Conservation (phyloP, 2,888 invertebrate species). For the Coelogynopora nodosa region DNA sequence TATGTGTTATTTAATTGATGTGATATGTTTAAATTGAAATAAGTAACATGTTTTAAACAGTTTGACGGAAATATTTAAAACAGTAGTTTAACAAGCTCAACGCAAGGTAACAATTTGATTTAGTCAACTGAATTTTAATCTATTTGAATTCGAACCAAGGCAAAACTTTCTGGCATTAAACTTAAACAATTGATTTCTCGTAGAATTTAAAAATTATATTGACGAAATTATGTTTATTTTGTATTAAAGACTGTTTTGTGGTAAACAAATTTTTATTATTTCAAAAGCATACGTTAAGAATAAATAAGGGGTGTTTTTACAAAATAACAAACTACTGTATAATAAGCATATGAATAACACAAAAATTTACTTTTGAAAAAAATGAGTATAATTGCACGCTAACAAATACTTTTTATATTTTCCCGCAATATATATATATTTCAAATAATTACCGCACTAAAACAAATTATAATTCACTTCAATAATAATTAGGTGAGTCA, state of each 20-base stretch:
- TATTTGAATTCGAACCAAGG: too few species aligned
- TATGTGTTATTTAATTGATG: too few species aligned
- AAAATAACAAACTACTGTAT: not conserved
- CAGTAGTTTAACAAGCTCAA: too few species aligned
- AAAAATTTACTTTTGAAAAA: not conserved
- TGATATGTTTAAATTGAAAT: too few species aligned
- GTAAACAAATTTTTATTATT: not conserved
- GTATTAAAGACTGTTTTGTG: not conserved
- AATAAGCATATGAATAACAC: not conserved
- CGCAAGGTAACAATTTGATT: too few species aligned
- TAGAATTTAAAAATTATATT: not conserved
- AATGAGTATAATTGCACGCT: not conserved
- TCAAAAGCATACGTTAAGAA: not conserved
- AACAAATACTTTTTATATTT: not conserved
- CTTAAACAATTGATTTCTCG: not conserved
- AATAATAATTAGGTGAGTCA: not conserved
- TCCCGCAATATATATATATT: not conserved
- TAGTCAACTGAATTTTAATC: too few species aligned
- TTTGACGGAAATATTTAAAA: too few species aligned
- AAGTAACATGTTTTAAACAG: too few species aligned
- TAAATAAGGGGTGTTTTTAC: not conserved
- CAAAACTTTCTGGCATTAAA: too few species aligned
- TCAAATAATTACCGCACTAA: not conserved
- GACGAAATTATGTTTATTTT: not conserved
- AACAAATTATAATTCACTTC: not conserved